Conservation (phyloP, 35 echinoderm and acorn worm species). For the Apostichopus parvimensis region DNA sequence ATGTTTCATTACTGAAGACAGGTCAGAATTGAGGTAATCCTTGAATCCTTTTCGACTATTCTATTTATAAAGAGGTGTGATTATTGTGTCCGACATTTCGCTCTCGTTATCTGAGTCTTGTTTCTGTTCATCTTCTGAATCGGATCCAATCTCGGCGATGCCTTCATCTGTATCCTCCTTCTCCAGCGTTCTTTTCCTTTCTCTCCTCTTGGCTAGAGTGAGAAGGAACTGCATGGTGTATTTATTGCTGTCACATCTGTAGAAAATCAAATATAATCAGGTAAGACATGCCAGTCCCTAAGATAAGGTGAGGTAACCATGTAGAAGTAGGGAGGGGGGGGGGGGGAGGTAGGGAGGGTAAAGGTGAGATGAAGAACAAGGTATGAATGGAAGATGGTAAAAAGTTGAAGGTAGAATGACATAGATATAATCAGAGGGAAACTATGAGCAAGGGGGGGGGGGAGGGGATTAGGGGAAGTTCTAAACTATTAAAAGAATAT, state of each 20-base stretch:
- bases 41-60: neutral
- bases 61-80: conserved; percentile 39
- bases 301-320: too few species aligned
- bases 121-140: neutral
- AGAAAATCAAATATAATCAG: too few species aligned
- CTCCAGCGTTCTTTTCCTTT: conserved; percentile 33
- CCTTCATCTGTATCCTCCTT: conserved; percentile 6
- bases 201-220: conserved; percentile 56
- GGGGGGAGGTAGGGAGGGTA: too few species aligned
- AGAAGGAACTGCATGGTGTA: conserved; percentile 75
- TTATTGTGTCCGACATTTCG: conserved; percentile 15
- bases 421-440: too few species aligned
- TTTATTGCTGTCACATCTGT: conserved; percentile 78
- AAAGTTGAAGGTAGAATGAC: too few species aligned
- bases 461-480: too few species aligned
- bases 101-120: conserved; percentile 14
- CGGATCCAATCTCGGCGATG: conserved; percentile 25
- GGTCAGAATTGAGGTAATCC: neutral
- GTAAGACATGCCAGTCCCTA: too few species aligned
- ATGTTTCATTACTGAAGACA: neutral
- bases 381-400: neutral
- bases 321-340: neutral
- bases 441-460: too few species aligned
- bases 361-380: neutral
- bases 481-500: too few species aligned